Percentiles rank a stretch among this genome's conserved stretches.
These are phyloP conservation scores for Podotricha telesiphe DNA, from an alignment of 2,888 invertebrate genomes.

Conservation along the genomic window DNA sequence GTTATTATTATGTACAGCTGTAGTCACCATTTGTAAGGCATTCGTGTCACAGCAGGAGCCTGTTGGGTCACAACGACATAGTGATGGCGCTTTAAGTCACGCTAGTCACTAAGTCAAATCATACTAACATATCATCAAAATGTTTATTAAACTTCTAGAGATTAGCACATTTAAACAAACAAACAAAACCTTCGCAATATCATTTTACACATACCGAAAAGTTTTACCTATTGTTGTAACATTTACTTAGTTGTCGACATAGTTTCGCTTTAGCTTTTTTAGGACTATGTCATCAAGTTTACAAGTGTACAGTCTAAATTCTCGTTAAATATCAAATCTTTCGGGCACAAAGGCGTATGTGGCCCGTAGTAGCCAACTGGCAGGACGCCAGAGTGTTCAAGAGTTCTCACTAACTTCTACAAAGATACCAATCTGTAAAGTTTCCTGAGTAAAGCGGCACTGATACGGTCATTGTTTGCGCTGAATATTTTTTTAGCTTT, in stretches of 20 bases:
- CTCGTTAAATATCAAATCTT: constrained; percentile 21
- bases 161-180: no score
- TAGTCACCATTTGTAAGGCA: no score
- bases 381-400: constrained; percentile 26
- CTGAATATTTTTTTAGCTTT: not conserved
- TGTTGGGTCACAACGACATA: no score
- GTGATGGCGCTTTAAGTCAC: no score
- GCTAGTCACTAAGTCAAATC: no score
- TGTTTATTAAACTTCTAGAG: no score
- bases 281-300: not conserved
- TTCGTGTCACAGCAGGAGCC: no score
- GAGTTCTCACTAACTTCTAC: constrained; percentile 30
- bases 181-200: no score
- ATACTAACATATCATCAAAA: no score
- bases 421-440: constrained; percentile 31
- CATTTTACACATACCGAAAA: not conserved
- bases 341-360: constrained; percentile 24
- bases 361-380: constrained; percentile 19
- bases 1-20: no score
- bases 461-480: constrained; percentile 22
- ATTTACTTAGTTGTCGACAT: not conserved
- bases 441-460: constrained; percentile 15
- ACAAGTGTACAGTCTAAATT: constrained; percentile 18
- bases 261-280: not conserved
- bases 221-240: not conserved